phyloP scores from a whole-genome alignment of 2,113 vertebrate genomes.

The Eolophus roseicapilla region DNA sequence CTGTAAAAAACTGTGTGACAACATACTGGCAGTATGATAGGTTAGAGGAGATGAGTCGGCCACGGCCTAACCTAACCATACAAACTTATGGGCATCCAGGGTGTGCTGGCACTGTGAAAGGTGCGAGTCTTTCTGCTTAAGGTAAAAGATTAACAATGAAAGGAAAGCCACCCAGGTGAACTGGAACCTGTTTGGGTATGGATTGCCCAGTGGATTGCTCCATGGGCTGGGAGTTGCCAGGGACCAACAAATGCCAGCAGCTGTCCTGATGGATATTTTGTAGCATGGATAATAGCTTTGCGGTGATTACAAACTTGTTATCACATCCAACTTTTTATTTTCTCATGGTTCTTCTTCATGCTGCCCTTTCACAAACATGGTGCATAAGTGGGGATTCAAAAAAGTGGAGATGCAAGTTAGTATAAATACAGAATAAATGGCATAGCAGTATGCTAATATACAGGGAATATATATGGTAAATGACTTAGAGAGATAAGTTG shows the following conservation, averaged over 20 bases:
- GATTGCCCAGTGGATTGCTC: background rate
- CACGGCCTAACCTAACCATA: background rate
- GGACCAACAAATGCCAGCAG: background rate
- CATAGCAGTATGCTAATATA: background rate
- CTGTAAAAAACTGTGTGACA: background rate
- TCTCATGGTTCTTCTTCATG: background rate
- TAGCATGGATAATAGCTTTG: background rate
- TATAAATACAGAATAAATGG: background rate
- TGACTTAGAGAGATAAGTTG: background rate
- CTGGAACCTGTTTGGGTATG: background rate
- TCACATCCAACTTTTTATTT: background rate
- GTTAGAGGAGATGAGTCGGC: background rate
- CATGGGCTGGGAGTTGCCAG: background rate
- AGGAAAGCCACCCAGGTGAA: background rate
- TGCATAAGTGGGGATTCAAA: background rate
- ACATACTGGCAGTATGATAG: background rate
- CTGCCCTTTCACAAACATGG: background rate
- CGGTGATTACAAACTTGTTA: background rate
- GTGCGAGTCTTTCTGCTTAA: background rate
- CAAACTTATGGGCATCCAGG: rapidly evolving
- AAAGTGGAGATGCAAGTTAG: background rate
- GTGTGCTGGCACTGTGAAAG: background rate
- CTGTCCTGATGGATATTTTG: background rate
- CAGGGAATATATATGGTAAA: background rate
- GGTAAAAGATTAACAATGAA: background rate